Percentiles rank a stretch among this genome's conserved stretches.
These are phyloP conservation scores for Porites cylindrica DNA, from an alignment of 92 coral and sea anemone genomes.

Conservation along the genomic window DNA sequence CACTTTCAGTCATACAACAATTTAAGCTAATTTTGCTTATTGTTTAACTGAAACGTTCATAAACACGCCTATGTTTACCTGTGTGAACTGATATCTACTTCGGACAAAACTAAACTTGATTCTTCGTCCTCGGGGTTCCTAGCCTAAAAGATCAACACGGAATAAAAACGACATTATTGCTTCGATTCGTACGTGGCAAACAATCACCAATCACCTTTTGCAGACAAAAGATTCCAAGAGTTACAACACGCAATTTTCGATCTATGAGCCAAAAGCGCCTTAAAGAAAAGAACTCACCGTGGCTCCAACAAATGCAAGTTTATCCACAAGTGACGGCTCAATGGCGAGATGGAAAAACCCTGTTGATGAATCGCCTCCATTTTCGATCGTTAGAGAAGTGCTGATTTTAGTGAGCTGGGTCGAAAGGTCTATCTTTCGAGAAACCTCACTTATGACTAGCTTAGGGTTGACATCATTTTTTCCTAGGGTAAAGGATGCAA, in stretches of 20 bases:
- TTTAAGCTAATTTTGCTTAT: not conserved
- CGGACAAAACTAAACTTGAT: constrained; percentile 47
- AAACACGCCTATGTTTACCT: constrained; percentile 50
- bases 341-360: constrained; percentile 76
- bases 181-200: constrained; percentile 33
- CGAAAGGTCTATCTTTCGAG: constrained; percentile 96
- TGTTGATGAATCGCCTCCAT: constrained; percentile 85
- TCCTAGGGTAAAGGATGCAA: constrained; percentile 66
- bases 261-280: not conserved
- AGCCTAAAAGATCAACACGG: constrained; percentile 48
- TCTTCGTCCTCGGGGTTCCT: constrained; percentile 87
- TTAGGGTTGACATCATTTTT: constrained; percentile 81
- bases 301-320: constrained; percentile 85
- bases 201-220: not conserved
- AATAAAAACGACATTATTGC: not conserved
- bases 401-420: constrained; percentile 89
- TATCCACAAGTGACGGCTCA: constrained; percentile 91
- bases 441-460: constrained; percentile 81
- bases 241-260: constrained; percentile 4
- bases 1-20: not conserved
- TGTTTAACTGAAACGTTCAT: not conserved
- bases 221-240: constrained; percentile 29
- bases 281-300: constrained; percentile 70
- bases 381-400: constrained; percentile 84
- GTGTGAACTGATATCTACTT: constrained; percentile 56